Base-by-base conservation (phyloP, 2,888 invertebrate species). In the Miltochrista miniata region DNA sequence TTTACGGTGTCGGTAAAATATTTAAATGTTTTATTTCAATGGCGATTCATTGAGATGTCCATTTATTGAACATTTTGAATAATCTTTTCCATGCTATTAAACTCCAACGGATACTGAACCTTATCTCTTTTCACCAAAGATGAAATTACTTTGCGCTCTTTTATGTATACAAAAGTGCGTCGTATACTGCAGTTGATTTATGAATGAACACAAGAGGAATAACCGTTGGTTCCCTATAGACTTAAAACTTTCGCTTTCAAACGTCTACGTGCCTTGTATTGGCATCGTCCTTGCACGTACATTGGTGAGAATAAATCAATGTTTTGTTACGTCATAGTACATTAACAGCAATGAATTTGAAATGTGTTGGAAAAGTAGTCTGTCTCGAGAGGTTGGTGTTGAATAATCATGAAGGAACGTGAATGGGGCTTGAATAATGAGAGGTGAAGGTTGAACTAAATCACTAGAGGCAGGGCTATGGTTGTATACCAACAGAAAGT, bases 201-300 rank as follows among this genome's bases (percentile, higher is more conserved):
- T 79, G 76, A 79, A 81, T 74, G 72, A 71, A 68, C 66, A 68
- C 59, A 64, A 68, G 61, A 67, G 66, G 72, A 71, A 73, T 76
- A 71, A 61, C 57, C 64, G 53, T 57, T 53, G 51, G 56, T 61
- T 78, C 76, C 78, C 77, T 65, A 55, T 67, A 66, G 76, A 70
- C 59, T 45, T n/a, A 42, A 35, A 54, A 73, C 77, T 80, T 80
- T 80, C 81, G 59, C 74, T 81, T 79, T 81, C 75, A 68, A 68
- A 56, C 31, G 43, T 35, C 53, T 61, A 73, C 76, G 76, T 77
- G 72, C 65, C 59, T 62, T 60, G 73, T 62, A 64, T 72, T 55
- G 54, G 31, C 49, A 64, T 56, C 47, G 60, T 51, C 54, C 44
- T 54, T 53, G 42, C 46, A 33, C 50, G 45, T 70, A 56, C 74